Conservation (phyloP, 2,113 vertebrate species). For the Colinus virginianus region DNA sequence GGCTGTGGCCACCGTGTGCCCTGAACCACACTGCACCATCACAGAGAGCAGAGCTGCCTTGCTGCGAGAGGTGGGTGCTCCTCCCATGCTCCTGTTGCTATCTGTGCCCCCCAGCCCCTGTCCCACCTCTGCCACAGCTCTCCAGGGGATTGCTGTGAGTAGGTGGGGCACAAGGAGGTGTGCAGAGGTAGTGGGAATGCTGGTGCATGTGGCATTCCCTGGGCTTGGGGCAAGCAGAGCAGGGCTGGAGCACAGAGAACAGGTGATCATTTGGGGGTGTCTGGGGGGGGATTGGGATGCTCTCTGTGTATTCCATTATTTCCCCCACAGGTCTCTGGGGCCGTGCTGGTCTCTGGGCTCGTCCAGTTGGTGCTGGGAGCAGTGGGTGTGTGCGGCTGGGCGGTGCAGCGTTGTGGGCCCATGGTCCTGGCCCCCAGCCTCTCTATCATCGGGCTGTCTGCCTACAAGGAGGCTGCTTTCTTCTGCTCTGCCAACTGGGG, state of each 20-base stretch:
- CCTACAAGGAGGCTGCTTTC: slow-evolving; percentile 84
- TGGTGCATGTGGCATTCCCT: background rate
- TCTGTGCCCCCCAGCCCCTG: background rate
- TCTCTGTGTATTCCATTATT: background rate
- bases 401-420: slow-evolving; percentile 76
- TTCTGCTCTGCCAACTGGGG: slow-evolving; percentile 87
- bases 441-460: slow-evolving; percentile 84
- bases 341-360: slow-evolving; percentile 80
- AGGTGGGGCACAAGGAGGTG: background rate
- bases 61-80: slow-evolving; percentile 38
- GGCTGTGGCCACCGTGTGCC: background rate
- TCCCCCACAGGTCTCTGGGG: slow-evolving; percentile 79
- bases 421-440: slow-evolving; percentile 86
- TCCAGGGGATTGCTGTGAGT: background rate
- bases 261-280: accelerated
- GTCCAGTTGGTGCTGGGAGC: slow-evolving; percentile 79
- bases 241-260: accelerated
- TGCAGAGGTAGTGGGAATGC: background rate
- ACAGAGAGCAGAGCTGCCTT: background rate
- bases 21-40: background rate
- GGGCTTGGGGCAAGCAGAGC: accelerated
- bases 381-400: slow-evolving; percentile 74
- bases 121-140: background rate
- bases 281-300: background rate
- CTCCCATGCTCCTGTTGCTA: background rate